phyloP scores from a whole-genome alignment of 2,113 vertebrate genomes.

The Stegastes partitus region DNA sequence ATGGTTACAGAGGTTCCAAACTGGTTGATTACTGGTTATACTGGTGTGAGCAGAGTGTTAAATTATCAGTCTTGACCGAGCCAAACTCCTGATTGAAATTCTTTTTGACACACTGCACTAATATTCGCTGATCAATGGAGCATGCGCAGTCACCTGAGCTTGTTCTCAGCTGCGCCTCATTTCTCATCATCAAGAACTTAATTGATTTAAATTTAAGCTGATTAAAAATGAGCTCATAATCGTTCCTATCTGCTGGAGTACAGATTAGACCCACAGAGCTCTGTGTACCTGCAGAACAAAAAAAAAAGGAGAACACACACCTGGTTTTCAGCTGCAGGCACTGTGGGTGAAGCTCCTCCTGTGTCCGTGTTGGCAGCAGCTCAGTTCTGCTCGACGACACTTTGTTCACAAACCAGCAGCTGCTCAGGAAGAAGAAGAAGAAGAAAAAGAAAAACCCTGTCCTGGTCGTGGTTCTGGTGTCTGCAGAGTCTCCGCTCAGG shows the following conservation, averaged over 20 bases:
- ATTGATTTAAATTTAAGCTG: not conserved
- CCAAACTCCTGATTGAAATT: not conserved
- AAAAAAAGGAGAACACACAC: conserved; percentile 45
- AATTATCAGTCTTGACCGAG: not conserved
- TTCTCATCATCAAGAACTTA: not conserved
- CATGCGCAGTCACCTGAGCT: conserved; percentile 32
- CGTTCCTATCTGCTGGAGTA: not conserved
- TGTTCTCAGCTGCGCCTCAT: conserved; percentile 27
- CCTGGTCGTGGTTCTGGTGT: not conserved
- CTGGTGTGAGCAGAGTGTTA: not conserved
- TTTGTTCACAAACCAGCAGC: not conserved
- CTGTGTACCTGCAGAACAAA: not conserved
- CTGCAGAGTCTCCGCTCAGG: conserved; percentile 25
- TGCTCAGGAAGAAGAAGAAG: not conserved
- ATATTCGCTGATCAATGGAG: not conserved
- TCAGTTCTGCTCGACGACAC: not conserved
- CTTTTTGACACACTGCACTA: not conserved
- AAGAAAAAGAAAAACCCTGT: not conserved
- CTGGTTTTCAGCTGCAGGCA: conserved; percentile 67
- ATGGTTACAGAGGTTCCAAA: too few relatives aligned
- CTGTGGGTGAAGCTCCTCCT: conserved; percentile 42
- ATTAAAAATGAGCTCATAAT: not conserved
- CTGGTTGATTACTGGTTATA: not conserved
- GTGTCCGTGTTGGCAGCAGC: conserved; percentile 36
- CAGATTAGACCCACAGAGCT: not conserved